A percentile compares a stretch with the other conserved stretches of the same genome.
Evolutionary conservation across 2,113 vertebrate genomes (phyloP).

Genomic region (Sphyrna mokarran): DNA sequence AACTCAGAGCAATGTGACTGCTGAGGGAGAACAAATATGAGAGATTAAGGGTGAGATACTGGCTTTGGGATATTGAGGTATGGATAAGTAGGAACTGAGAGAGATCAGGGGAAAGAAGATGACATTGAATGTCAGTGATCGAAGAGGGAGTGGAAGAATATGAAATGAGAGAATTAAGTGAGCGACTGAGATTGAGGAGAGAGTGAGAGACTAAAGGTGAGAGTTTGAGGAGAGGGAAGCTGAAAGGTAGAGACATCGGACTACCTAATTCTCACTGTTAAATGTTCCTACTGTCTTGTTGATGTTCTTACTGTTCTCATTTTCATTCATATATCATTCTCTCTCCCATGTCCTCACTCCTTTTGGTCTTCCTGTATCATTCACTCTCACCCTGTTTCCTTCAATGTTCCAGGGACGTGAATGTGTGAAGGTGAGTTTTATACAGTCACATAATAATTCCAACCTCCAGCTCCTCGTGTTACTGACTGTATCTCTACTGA

Average conservation of each 20-base stretch:
- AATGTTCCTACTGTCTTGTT: neutral
- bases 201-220: neutral
- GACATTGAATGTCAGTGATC: neutral
- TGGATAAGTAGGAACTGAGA: too few species aligned
- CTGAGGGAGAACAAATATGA: too few species aligned
- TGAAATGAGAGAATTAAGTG: too few species aligned
- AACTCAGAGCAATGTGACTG: too few species aligned
- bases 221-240: neutral
- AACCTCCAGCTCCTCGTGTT: neutral
- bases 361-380: neutral
- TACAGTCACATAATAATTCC: neutral
- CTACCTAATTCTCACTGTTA: neutral
- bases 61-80: neutral
- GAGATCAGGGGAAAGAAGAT: too few species aligned
- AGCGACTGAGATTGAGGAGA: neutral
- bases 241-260: neutral
- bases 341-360: neutral
- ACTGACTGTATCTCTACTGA: neutral
- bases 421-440: neutral
- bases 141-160: too few species aligned
- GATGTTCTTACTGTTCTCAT: neutral
- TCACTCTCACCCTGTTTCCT: neutral
- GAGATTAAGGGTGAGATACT: too few species aligned
- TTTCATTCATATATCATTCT: neutral
- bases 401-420: neutral